A percentile compares a stretch with the other conserved stretches of the same genome.
These are phyloP conservation scores for Galendromus occidentalis DNA, from an alignment of 1,140 invertebrate species.

Conservation along the genomic window DNA sequence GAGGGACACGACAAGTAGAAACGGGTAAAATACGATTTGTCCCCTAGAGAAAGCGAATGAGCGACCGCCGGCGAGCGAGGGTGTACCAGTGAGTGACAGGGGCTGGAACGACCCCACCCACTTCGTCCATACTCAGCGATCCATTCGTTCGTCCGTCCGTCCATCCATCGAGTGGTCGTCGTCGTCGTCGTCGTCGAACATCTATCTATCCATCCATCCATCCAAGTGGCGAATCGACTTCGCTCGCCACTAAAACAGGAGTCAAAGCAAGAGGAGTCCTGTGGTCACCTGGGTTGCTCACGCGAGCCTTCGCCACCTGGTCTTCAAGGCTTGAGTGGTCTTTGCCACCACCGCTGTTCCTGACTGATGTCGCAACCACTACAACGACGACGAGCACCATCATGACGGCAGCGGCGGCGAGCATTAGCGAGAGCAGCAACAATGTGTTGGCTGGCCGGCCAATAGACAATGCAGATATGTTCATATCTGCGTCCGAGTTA, in stretches of 20 bases:
- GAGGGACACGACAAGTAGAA: too few relatives aligned
- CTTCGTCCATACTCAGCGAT: too few relatives aligned
- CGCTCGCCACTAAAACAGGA: not conserved
- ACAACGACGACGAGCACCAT: not conserved
- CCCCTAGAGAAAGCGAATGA: not conserved
- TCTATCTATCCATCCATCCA: not conserved
- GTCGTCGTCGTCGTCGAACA: not conserved
- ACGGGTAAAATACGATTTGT: too few relatives aligned
- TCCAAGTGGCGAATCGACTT: not conserved
- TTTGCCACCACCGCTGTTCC: not conserved
- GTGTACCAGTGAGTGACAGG: too few relatives aligned
- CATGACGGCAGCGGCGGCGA: not conserved
- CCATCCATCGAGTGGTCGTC: not conserved
- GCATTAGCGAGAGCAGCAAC: not conserved
- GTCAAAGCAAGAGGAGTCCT: not conserved
- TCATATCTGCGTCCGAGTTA: not conserved
- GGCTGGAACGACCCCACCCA: too few relatives aligned
- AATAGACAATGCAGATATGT: slow-evolving; percentile 12
- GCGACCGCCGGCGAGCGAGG: not conserved
- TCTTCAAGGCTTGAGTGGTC: not conserved
- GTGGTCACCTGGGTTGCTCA: too few relatives aligned
- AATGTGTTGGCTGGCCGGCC: not conserved
- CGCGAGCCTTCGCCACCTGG: not conserved
- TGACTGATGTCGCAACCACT: not conserved
- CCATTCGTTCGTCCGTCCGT: not conserved